Conservation (phyloP, 2,113 vertebrate genomes). For the Brachyhypopomus gauderio region DNA sequence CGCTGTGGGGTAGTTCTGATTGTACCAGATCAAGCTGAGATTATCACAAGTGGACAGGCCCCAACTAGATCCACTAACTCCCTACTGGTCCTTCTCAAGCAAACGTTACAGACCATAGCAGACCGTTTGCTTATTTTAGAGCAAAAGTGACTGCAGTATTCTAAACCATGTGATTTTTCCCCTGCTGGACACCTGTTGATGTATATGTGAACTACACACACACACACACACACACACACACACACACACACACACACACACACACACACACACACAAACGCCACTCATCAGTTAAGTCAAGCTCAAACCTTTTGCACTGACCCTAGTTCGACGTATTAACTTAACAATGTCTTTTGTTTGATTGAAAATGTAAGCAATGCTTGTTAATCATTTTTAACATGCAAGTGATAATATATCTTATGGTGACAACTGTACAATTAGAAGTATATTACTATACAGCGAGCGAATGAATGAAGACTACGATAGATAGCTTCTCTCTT, state of each 20-base stretch:
- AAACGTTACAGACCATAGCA: conserved; percentile 45
- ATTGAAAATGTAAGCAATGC: neutral
- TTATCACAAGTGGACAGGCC: conserved; percentile 35
- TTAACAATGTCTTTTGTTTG: neutral
- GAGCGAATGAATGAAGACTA: no score
- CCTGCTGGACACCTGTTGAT: conserved; percentile 35
- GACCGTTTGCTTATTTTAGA: conserved; percentile 16
- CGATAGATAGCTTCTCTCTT: no score
- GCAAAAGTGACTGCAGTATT: conserved; percentile 5
- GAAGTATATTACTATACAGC: neutral
- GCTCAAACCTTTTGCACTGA: neutral
- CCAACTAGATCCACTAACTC: neutral
- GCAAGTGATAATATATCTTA: neutral
- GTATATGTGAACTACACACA: conserved; percentile 27
- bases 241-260: no score
- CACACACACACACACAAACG: no score
- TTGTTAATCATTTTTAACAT: neutral
- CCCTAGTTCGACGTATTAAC: neutral
- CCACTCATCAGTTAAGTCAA: no score
- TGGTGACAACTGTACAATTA: neutral
- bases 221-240: no score
- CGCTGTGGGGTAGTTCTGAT: conserved; percentile 28
- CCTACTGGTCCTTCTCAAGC: conserved; percentile 14
- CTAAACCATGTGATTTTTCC: conserved; percentile 22
- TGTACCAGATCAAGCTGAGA: conserved; percentile 32